A percentile compares a stretch with the other conserved stretches of the same genome.
Conservation (phyloP, 1,140 invertebrate genomes). For the Drosophila bocki region DNA sequence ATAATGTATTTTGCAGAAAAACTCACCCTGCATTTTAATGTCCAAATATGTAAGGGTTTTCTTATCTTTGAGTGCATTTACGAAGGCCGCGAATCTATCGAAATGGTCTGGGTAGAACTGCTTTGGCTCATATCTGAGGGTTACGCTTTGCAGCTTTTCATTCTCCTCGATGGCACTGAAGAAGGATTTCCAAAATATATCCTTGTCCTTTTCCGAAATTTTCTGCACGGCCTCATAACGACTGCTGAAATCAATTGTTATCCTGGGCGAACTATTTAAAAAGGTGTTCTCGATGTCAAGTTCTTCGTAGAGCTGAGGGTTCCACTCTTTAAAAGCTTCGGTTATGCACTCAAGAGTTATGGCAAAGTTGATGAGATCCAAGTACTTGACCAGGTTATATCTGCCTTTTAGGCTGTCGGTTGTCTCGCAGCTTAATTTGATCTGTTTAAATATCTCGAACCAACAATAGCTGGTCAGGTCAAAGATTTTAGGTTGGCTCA, state of each 20-base stretch:
- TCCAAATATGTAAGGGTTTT: not conserved
- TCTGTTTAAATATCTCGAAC: conserved; percentile 4
- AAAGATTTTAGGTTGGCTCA: not conserved
- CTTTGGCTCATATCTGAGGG: not conserved
- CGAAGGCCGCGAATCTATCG: not conserved
- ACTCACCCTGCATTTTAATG: not conserved
- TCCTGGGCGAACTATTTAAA: fast-evolving
- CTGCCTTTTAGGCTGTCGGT: not conserved
- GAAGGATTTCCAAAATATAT: conserved; percentile 5
- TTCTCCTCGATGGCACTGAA: not conserved
- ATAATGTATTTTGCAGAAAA: not conserved
- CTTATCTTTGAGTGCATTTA: not conserved
- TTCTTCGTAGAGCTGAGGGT: not conserved
- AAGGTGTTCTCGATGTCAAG: conserved; percentile 1
- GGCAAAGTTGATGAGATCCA: conserved; percentile 3
- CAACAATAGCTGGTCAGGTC: not conserved
- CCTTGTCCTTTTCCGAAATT: not conserved
- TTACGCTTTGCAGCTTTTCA: not conserved
- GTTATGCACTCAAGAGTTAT: not conserved
- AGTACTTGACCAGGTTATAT: conserved; percentile 1
- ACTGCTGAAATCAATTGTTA: not conserved
- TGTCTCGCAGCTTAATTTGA: not conserved
- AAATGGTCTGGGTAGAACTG: not conserved
- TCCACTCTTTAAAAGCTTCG: not conserved
- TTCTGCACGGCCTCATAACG: not conserved